Percentiles rank a stretch among this genome's conserved stretches.
Evolutionary conservation across 1,140 invertebrate genomes (phyloP).

Genomic region (Fopius arisanus): DNA sequence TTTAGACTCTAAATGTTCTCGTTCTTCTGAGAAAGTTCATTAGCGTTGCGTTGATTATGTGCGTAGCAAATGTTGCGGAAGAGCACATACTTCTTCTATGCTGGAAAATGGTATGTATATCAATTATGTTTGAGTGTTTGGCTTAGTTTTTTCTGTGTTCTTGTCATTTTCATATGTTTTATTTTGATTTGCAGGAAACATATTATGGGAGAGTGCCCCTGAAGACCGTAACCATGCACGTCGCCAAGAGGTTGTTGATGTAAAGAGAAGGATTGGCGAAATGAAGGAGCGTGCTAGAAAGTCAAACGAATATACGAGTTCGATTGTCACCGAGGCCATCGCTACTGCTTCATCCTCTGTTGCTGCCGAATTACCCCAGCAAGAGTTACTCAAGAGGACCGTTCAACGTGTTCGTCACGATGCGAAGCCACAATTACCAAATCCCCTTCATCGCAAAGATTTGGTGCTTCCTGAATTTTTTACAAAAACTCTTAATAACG

Average conservation of each 20-base stretch:
- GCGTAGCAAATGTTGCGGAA: background rate
- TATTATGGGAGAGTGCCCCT: background rate
- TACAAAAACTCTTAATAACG: background rate
- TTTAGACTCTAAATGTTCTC: background rate
- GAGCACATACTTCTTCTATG: background rate
- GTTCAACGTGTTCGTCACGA: constrained; percentile 9
- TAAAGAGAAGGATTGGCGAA: background rate
- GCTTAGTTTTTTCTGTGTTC: background rate
- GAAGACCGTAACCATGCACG: background rate
- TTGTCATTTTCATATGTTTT: background rate
- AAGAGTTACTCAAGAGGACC: background rate
- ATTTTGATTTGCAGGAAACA: background rate
- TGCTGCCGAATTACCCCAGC: background rate
- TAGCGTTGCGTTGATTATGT: background rate
- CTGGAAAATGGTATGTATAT: background rate
- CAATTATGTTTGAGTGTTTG: background rate
- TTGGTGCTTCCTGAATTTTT: constrained; percentile 9
- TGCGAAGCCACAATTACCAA: background rate
- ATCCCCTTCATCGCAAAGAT: background rate
- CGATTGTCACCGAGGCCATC: background rate
- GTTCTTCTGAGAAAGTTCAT: background rate
- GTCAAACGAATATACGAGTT: background rate
- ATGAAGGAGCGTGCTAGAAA: background rate
- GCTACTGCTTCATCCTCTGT: background rate
- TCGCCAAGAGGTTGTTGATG: background rate